Conservation (phyloP, 2,888 invertebrate species). For the Hyposoter dolosus region DNA sequence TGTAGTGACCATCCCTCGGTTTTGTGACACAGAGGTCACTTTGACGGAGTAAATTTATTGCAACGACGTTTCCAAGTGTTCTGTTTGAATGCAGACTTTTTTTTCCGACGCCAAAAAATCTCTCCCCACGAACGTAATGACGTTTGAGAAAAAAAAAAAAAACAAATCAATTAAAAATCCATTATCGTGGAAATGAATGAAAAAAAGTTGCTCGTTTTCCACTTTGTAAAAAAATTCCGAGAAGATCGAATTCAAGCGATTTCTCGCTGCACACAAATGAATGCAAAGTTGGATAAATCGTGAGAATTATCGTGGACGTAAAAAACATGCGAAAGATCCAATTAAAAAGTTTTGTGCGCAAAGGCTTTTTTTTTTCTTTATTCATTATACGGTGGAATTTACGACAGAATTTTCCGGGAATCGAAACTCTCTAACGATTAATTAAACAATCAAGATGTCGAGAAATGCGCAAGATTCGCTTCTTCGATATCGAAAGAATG, state of each 20-base stretch:
- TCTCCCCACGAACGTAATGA: neutral
- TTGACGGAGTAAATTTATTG: constrained; percentile 59
- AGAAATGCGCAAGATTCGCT: neutral
- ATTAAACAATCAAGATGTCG: neutral
- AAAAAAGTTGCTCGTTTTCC: neutral
- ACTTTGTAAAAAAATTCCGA: neutral
- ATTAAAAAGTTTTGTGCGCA: constrained; percentile 1
- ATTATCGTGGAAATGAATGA: neutral
- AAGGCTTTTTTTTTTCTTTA: neutral
- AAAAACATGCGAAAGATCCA: constrained; percentile 1
- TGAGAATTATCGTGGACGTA: neutral
- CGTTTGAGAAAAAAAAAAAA: neutral
- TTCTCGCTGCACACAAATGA: neutral
- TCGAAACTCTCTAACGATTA: neutral
- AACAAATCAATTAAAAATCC: neutral
- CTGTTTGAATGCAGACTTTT: neutral
- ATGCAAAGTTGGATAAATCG: neutral
- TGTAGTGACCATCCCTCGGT: constrained; percentile 41
- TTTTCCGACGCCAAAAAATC: neutral
- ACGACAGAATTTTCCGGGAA: constrained; percentile 5
- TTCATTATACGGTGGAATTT: constrained; percentile 16
- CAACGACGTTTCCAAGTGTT: constrained; percentile 17
- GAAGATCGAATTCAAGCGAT: neutral
- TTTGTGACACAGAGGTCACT: constrained; percentile 56
- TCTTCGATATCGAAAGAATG: neutral